Conservation (phyloP, 2,888 invertebrate genomes). For the Bedellia somnulentella region DNA sequence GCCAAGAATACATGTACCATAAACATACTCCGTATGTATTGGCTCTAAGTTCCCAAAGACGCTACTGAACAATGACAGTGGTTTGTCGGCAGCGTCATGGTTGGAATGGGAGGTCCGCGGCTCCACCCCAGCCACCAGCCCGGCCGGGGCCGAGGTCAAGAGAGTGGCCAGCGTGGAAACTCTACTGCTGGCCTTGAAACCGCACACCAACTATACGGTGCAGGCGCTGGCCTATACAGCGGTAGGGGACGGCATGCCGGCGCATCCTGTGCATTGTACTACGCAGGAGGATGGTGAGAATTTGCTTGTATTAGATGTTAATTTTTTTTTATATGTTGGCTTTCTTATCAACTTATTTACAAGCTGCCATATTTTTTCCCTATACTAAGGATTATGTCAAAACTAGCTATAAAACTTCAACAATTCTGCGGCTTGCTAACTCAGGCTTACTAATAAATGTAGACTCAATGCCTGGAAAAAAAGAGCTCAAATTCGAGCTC, state of each 20-base stretch:
- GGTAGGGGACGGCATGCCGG: slow-evolving; percentile 82
- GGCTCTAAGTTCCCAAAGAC: too few species aligned
- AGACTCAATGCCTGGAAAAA: too few species aligned
- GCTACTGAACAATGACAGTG: slow-evolving; percentile 54
- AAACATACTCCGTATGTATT: too few species aligned
- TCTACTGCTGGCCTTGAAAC: slow-evolving; percentile 75
- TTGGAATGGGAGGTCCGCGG: slow-evolving; percentile 51
- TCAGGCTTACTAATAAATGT: too few species aligned
- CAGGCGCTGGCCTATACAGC: slow-evolving; percentile 83
- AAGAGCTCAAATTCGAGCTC: too few species aligned
- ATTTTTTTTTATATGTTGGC: slow-evolving; percentile 12
- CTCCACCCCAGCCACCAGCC: slow-evolving; percentile 20
- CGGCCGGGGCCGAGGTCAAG: slow-evolving; percentile 69
- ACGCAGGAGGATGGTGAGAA: slow-evolving; percentile 82
- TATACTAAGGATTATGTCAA: too few species aligned
- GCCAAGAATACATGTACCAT: too few species aligned
- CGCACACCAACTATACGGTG: slow-evolving; percentile 86
- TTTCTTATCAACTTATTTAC: too few species aligned
- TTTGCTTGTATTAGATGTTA: slow-evolving; percentile 9
- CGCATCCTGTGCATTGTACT: slow-evolving; percentile 74
- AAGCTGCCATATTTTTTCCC: too few species aligned
- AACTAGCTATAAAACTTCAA: too few species aligned
- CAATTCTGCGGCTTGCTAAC: too few species aligned
- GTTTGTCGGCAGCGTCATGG: slow-evolving; percentile 57
- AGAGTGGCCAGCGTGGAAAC: slow-evolving; percentile 78